These are phyloP conservation scores for Emmelina monodactyla DNA, from an alignment of 2,888 invertebrate species.

Conservation along the genomic window DNA sequence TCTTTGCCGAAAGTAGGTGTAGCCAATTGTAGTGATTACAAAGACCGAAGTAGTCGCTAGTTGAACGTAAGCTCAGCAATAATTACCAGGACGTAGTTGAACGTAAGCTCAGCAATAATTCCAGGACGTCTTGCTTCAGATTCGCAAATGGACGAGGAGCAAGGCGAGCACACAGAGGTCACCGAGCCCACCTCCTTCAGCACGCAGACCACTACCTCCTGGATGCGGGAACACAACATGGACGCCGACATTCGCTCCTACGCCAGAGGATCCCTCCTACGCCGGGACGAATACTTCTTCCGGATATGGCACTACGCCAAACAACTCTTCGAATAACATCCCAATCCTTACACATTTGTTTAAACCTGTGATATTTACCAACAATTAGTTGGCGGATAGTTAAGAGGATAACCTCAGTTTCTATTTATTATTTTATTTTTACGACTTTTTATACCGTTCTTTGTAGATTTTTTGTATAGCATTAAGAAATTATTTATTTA, in stretches of 20 bases:
- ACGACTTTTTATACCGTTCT: too few species aligned
- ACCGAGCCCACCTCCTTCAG: constrained; percentile 87
- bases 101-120: too few species aligned
- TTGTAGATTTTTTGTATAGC: constrained; percentile 36
- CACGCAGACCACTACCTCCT: constrained; percentile 92
- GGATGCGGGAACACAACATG: constrained; percentile 93
- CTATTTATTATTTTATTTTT: constrained; percentile 14
- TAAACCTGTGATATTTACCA: constrained; percentile 55
- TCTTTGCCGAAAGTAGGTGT: too few species aligned
- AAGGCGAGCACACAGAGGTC: constrained; percentile 67
- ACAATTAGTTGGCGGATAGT: constrained; percentile 38
- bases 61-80: too few species aligned
- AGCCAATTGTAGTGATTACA: too few species aligned
- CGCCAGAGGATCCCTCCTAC: constrained; percentile 82
- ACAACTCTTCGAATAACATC: constrained; percentile 77
- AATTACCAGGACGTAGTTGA: too few species aligned
- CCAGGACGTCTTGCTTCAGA: too few species aligned
- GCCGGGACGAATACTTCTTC: constrained; percentile 95
- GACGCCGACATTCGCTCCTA: constrained; percentile 92
- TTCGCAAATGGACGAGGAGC: constrained; percentile 47
- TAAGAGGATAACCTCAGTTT: constrained; percentile 16
- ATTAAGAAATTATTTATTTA: too few species aligned
- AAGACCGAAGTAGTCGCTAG: too few species aligned
- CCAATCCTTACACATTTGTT: constrained; percentile 34
- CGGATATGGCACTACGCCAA: constrained; percentile 89